Base-by-base conservation (phyloP, 2,797 vertebrate genomes). In the Trachurus trachurus region DNA sequence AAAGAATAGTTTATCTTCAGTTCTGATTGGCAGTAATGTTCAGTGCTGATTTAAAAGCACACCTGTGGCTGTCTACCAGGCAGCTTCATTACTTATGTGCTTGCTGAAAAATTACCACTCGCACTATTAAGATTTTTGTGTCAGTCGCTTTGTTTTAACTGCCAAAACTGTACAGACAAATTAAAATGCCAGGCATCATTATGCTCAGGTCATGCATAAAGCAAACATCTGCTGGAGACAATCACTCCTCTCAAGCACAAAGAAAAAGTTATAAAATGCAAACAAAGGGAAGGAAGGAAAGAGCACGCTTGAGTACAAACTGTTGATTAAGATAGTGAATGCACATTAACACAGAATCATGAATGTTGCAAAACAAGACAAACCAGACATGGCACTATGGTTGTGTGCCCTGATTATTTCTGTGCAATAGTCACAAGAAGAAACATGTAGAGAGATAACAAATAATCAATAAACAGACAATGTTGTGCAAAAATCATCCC, bases 361-460 rank as follows among this genome's bases (percentile, higher is more conserved):
- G 29, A 66, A 10, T 29, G 3, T 6, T 34, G 37, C 66, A 69
- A 66, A 71, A 42, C 62, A 47, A 59, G 53, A 40, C 79, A 76
- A 64, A 59, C 2, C 9, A 44, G 11, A 68, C 39, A 40, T 8
- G 49, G 50, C 17, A 40, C 9, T 37, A 15, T 19, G 10, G 22
- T n/a, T 64, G 34, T 44, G 58, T 62, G 56, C 66, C 87, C 64
- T 74, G 66, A 80, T 74, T 2, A 81, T 86, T 81, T 90, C 84
- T 89, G 83, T 15, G 78, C 71, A 77, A 74, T 13, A 74, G 52
- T 9, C 10, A 75, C 5, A 56, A n/a, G 1, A 73, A 66, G 37
- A 76, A 37, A 74, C 19, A 52, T 39, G 39, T 26, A 9, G 9
- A 47, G n/a, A 29, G 62, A 15, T 53, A 39, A 49, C 6, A 0